Conservation (phyloP, 1,140 invertebrate species). For the Cephus cinctus region DNA sequence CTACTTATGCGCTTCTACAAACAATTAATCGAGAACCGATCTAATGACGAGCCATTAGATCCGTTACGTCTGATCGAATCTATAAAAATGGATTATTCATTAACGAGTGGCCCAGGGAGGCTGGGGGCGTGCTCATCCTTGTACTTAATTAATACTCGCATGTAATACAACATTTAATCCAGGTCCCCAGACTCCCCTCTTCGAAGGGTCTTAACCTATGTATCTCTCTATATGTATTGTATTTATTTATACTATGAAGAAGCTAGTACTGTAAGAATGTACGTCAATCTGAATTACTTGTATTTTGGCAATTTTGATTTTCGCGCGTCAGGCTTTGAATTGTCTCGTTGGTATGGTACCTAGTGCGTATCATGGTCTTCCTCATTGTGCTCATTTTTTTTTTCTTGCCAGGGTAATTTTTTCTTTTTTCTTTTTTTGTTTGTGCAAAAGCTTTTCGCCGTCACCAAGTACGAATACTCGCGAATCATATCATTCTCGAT, state of each 20-base stretch:
- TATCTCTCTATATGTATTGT: constrained; percentile 26
- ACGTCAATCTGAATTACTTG: constrained; percentile 9
- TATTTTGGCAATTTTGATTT: too few species aligned
- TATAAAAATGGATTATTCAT: background rate
- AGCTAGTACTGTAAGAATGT: constrained; percentile 23
- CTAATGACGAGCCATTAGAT: background rate
- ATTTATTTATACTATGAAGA: constrained; percentile 42
- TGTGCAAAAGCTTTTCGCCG: too few species aligned
- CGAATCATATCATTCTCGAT: too few species aligned
- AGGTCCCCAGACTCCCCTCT: constrained; percentile 19
- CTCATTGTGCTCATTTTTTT: constrained; percentile 1
- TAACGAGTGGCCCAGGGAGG: constrained; percentile 16
- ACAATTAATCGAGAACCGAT: background rate
- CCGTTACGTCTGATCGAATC: constrained; percentile 11
- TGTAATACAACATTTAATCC: constrained; percentile 20
- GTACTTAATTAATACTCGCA: constrained; percentile 32
- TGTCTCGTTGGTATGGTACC: too few species aligned
- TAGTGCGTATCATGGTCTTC: constrained; percentile 1
- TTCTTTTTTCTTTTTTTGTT: constrained; percentile 5
- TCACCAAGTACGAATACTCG: too few species aligned
- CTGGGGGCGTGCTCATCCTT: constrained; percentile 30
- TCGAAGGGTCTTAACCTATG: background rate
- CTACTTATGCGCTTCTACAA: constrained; percentile 12
- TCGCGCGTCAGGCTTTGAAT: too few species aligned
- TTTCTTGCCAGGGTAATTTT: background rate